Evolutionary conservation across 2,797 vertebrate genomes (phyloP), one percentile per base, ranked within the genome.

Genomic region (Protonibea diacanthus): DNA sequence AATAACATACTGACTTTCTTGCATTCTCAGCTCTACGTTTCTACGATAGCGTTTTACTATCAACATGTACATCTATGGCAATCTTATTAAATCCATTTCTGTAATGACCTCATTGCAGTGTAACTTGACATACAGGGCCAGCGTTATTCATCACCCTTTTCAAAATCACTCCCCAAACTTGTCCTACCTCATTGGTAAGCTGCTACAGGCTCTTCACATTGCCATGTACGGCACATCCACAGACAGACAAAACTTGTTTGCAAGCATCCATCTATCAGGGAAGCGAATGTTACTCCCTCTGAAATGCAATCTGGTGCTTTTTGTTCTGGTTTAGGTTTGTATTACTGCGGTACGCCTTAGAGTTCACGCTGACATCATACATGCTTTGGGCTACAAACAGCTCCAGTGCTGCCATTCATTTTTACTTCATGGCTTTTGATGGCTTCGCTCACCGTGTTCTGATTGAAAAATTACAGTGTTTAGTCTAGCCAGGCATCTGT

Each of bases 351-450:
- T 67, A 14, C 45, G 21, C 74, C 71, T 53, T 71, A 59, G 71
- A 77, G 73, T 85, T 78, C 66, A 78, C 81, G 10, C 76, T 90
- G 91, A 90, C 90, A 87, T 92, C 91, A 90, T 86, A 33, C 40
- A 40, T 21, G 87, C 91, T 90, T 55, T 51, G 73, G 84, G 89
- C 82, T 78, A 81, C 48, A 25, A 71, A 70, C 78, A 74, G 74
- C 68, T 57, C 53, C 42, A 55, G 51, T 6, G 62, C 63, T 52
- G 77, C 56, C 47, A 21, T 76, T 85, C 59, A 55, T 59, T 86
- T 68, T 65, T 1, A 17, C 70, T 69, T 64, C 14, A 59, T 61
- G 63, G 58, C 51, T 57, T 38, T 42, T 49, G 47, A 74, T 62
- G 74, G 53, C 70, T 80, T 79, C 20, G 25, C 60, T 83, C 58